Percentiles rank a stretch among this genome's conserved stretches.
phyloP scores from a whole-genome alignment of 2,113 vertebrate species.

The Pontoporia blainvillei region DNA sequence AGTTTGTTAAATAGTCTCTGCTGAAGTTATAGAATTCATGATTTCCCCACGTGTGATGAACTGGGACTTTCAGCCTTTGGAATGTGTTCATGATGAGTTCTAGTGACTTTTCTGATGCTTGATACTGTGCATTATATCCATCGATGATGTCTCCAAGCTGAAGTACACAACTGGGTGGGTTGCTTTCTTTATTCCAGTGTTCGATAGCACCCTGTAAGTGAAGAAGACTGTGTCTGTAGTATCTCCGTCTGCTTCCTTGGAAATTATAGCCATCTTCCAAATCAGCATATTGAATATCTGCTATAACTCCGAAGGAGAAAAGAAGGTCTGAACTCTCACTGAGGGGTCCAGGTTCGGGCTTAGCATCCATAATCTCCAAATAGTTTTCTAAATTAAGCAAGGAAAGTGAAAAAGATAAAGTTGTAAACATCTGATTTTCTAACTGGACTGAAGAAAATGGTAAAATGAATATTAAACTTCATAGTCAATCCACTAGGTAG shows the following conservation, averaged over 20 bases:
- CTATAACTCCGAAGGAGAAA: slow-evolving; percentile 90
- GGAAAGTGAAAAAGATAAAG: neutral
- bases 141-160: slow-evolving; percentile 96
- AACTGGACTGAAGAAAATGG: neutral
- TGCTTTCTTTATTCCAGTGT: slow-evolving; percentile 80
- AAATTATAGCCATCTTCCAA: slow-evolving; percentile 89
- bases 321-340: slow-evolving; percentile 60
- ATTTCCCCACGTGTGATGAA: slow-evolving; percentile 95
- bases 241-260: slow-evolving; percentile 77
- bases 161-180: slow-evolving; percentile 83
- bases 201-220: slow-evolving; percentile 81
- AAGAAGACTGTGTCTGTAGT: slow-evolving; percentile 87
- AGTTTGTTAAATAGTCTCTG: slow-evolving; percentile 81
- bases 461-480: neutral
- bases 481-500: neutral
- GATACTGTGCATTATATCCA: slow-evolving; percentile 84
- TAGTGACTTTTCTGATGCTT: slow-evolving; percentile 82
- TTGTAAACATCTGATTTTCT: slow-evolving; percentile 25
- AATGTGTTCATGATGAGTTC: slow-evolving; percentile 82
- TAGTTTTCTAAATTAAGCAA: slow-evolving; percentile 22
- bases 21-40: slow-evolving; percentile 97
- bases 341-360: neutral
- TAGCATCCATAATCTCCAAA: slow-evolving; percentile 77
- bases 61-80: slow-evolving; percentile 72
- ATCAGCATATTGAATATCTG: slow-evolving; percentile 94